phyloP scores from a whole-genome alignment of 2,113 vertebrate genomes.

The Mesitornis unicolor region DNA sequence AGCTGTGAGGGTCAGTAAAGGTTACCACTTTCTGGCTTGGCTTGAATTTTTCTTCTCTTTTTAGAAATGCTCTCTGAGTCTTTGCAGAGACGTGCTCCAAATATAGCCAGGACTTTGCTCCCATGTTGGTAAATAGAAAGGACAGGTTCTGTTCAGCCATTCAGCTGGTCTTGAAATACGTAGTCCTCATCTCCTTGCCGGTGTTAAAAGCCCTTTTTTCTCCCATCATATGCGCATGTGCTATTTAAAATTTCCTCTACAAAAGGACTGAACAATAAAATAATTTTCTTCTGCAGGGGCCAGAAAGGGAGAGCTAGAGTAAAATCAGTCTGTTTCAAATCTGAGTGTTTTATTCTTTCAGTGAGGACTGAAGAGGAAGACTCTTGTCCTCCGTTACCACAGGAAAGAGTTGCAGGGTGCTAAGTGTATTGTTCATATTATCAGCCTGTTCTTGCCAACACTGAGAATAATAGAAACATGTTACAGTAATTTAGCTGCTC shows the following conservation, averaged over 20 bases:
- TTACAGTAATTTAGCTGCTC: background rate
- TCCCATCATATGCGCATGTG: background rate
- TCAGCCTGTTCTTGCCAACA: background rate
- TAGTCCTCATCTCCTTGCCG: background rate
- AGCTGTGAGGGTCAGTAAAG: background rate
- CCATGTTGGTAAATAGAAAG: background rate
- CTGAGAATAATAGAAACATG: slow-evolving; percentile 20
- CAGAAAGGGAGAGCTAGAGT: background rate
- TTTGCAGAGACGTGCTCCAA: background rate
- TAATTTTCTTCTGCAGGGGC: background rate
- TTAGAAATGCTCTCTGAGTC: background rate
- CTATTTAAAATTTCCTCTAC: background rate
- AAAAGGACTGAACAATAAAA: background rate
- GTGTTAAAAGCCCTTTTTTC: background rate
- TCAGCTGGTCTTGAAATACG: background rate
- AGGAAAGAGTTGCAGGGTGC: background rate
- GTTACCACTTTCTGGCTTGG: background rate
- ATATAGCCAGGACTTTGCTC: background rate
- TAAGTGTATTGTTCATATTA: slow-evolving; percentile 21
- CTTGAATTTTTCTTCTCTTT: background rate
- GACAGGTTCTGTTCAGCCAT: background rate
- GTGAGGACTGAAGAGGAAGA: background rate
- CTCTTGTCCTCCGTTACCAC: background rate
- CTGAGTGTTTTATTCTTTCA: background rate
- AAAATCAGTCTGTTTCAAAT: background rate